These are phyloP conservation scores for Cinclus mexicanus DNA, from an alignment of 2,113 vertebrate species.

Conservation along the genomic window DNA sequence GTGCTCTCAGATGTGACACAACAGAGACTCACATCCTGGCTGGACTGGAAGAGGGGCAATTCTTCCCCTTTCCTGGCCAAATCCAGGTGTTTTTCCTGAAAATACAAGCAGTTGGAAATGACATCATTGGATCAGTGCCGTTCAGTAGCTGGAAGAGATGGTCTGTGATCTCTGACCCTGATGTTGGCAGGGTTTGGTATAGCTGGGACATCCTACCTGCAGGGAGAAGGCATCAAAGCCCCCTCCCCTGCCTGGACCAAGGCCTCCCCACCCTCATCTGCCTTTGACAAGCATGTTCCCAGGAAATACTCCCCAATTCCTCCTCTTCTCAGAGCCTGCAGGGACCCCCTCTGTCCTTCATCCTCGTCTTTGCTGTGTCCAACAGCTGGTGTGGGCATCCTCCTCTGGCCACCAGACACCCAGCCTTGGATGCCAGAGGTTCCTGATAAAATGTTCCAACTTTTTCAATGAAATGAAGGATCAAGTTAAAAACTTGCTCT, in stretches of 20 bases:
- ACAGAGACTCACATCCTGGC: not conserved
- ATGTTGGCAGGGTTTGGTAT: not conserved
- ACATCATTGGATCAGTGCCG: rapidly evolving
- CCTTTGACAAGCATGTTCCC: not conserved
- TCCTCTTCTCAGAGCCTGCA: not conserved
- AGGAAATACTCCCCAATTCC: not conserved
- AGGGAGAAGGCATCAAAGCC: not conserved
- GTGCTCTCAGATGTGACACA: rapidly evolving
- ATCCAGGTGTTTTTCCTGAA: not conserved
- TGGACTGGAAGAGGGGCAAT: not conserved
- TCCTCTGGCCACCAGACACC: rapidly evolving
- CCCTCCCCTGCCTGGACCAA: not conserved
- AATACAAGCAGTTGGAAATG: not conserved
- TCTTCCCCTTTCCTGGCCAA: not conserved
- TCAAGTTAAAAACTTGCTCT: not conserved
- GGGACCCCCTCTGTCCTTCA: not conserved
- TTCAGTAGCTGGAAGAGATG: not conserved
- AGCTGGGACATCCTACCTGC: not conserved
- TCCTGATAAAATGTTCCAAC: not conserved
- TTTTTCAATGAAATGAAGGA: not conserved
- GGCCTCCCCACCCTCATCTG: not conserved
- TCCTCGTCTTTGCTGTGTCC: not conserved
- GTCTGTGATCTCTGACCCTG: rapidly evolving
- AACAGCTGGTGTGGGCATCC: not conserved
- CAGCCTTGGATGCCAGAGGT: not conserved